Conservation (phyloP, 2,113 vertebrate species). For the Prunella himalayana region DNA sequence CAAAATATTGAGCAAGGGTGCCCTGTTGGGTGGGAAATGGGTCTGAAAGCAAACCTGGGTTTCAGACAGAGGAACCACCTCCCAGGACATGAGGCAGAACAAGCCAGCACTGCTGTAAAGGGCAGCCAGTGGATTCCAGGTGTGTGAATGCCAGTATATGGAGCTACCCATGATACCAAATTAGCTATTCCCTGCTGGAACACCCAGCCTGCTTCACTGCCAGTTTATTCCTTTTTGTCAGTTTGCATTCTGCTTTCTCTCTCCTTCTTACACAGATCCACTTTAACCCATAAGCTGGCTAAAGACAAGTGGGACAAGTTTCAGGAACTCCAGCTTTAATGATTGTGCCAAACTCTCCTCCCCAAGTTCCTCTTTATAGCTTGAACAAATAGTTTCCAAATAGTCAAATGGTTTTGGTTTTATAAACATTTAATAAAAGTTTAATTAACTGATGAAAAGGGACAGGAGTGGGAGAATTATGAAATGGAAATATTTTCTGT, state of each 20-base stretch:
- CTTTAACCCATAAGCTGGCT: background rate
- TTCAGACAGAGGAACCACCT: background rate
- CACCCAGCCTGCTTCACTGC: background rate
- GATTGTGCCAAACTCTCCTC: background rate
- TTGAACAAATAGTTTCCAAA: background rate
- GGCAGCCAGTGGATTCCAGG: background rate
- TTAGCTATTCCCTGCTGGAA: background rate
- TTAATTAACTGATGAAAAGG: constrained; percentile 12
- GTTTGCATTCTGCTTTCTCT: background rate
- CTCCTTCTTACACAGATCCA: background rate
- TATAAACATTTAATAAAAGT: background rate
- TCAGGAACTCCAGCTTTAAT: background rate
- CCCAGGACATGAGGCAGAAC: background rate
- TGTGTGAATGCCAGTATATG: background rate
- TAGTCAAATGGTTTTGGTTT: background rate
- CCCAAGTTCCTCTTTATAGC: background rate
- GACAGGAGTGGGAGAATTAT: background rate
- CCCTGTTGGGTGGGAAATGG: background rate
- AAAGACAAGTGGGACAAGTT: background rate
- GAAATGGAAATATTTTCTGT: background rate
- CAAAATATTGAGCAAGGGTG: background rate
- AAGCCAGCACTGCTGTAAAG: background rate
- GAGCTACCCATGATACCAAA: background rate
- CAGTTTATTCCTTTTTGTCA: background rate
- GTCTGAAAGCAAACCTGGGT: background rate